phyloP scores from a whole-genome alignment of 2,797 vertebrate species.

The Apogon talboti region DNA sequence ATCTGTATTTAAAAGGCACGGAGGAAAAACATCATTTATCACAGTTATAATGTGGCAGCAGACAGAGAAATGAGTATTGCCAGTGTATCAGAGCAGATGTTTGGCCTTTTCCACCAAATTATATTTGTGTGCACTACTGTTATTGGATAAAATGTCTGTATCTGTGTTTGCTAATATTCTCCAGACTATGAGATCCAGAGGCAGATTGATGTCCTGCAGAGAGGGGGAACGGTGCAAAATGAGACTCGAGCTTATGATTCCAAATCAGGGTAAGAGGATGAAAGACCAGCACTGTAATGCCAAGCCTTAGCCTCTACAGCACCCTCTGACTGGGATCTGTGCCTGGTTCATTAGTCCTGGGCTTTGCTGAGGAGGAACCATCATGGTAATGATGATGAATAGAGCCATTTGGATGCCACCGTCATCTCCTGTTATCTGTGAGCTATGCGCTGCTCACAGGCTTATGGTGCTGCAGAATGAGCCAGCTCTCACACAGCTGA shows the following conservation, averaged over 20 bases:
- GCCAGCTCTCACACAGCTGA: slow-evolving; percentile 64
- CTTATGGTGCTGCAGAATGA: slow-evolving; percentile 61
- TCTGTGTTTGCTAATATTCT: slow-evolving; percentile 33
- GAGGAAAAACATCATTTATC: slow-evolving; percentile 54
- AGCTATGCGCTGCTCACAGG: slow-evolving; percentile 47
- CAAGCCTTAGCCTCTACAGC: slow-evolving; percentile 35
- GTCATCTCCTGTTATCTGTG: slow-evolving; percentile 55
- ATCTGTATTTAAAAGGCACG: slow-evolving; percentile 60
- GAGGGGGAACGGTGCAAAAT: slow-evolving; percentile 89
- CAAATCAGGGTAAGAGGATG: slow-evolving; percentile 90
- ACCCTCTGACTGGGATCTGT: slow-evolving; percentile 43
- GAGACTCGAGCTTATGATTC: slow-evolving; percentile 95
- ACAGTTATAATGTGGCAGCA: slow-evolving; percentile 49
- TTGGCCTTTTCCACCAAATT: slow-evolving; percentile 53
- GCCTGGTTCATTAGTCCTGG: slow-evolving; percentile 64
- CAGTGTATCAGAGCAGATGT: slow-evolving; percentile 56
- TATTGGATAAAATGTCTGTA: slow-evolving; percentile 25
- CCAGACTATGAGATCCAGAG: slow-evolving; percentile 97
- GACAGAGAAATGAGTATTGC: slow-evolving; percentile 31
- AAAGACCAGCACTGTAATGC: slow-evolving; percentile 12
- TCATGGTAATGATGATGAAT: slow-evolving; percentile 73
- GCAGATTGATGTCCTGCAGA: slow-evolving; percentile 89
- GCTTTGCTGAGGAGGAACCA: slow-evolving; percentile 50
- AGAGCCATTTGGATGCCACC: slow-evolving; percentile 67
- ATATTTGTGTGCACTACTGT: slow-evolving; percentile 15